phyloP scores from a whole-genome alignment of 2,113 vertebrate genomes.

The Cygnus buccinator region DNA sequence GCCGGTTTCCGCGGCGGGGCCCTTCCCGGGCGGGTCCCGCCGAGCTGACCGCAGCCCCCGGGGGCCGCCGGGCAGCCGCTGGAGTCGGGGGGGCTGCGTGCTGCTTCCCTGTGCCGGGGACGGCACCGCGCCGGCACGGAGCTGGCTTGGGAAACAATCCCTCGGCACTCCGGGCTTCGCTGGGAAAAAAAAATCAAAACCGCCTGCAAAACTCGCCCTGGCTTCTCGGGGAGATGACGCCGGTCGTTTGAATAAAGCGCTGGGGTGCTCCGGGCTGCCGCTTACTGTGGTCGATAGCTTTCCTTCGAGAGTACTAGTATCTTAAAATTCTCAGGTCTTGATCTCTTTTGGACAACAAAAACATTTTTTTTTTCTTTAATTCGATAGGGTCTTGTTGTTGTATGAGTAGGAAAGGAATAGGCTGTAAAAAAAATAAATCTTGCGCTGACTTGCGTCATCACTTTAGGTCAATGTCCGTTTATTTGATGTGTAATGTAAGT shows the following conservation, averaged over 20 bases:
- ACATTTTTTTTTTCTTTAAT: background rate
- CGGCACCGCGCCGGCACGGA: background rate
- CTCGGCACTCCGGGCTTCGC: background rate
- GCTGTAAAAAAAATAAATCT: background rate
- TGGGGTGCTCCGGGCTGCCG: background rate
- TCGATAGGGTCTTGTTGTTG: background rate
- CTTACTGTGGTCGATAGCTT: background rate
- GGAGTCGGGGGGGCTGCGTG: background rate
- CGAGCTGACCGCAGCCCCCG: background rate
- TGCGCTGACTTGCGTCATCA: background rate
- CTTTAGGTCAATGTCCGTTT: background rate
- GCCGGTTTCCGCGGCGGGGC: background rate
- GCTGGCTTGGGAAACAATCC: background rate
- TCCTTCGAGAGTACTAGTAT: background rate
- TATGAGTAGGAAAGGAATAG: background rate
- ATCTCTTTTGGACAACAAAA: background rate
- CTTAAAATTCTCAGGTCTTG: background rate
- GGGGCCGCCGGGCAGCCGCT: background rate
- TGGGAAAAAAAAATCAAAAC: background rate
- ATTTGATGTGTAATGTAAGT: background rate
- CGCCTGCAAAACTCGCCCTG: background rate
- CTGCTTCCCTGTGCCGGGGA: background rate
- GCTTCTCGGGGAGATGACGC: background rate
- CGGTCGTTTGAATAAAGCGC: rapidly evolving
- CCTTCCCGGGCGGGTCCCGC: background rate